Conservation (phyloP, 1,140 invertebrate genomes). For the Phthorimaea operculella region DNA sequence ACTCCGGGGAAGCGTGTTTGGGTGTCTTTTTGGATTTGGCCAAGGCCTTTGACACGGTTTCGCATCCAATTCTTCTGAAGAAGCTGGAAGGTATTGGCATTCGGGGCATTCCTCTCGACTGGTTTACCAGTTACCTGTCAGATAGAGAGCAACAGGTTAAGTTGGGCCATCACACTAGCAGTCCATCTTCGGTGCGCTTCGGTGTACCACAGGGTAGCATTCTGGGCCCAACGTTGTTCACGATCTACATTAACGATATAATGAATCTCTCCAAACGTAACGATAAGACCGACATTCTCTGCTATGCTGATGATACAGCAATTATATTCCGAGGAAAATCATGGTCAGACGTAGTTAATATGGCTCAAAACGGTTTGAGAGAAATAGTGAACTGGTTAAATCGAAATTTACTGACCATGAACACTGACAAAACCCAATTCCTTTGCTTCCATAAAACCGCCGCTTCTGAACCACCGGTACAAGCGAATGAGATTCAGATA, state of each 20-base stretch:
- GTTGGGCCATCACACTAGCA: background rate
- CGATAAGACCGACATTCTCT: background rate
- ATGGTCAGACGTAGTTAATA: background rate
- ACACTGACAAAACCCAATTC: conserved; percentile 6
- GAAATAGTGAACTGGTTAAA: background rate
- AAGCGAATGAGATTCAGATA: background rate
- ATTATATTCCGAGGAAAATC: background rate
- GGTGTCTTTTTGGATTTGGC: conserved; percentile 8
- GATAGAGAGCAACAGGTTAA: conserved; percentile 6
- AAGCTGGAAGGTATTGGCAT: conserved; percentile 8
- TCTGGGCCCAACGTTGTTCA: conserved; percentile 8
- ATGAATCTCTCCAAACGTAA: background rate
- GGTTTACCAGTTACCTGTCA: conserved; percentile 9
- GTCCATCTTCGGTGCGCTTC: background rate
- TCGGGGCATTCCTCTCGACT: conserved; percentile 2
- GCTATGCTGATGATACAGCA: conserved; percentile 11
- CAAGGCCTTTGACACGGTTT: conserved; percentile 12
- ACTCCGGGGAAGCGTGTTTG: background rate
- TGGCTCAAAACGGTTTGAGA: background rate
- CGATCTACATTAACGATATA: conserved; percentile 8
- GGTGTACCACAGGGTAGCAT: conserved; percentile 12
- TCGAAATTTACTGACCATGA: conserved; percentile 6
- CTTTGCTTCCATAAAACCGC: conserved; percentile 5
- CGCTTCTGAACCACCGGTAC: background rate
- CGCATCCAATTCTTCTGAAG: conserved; percentile 3